phyloP scores from a whole-genome alignment of 2,113 vertebrate genomes.

The Acanthisitta chloris region DNA sequence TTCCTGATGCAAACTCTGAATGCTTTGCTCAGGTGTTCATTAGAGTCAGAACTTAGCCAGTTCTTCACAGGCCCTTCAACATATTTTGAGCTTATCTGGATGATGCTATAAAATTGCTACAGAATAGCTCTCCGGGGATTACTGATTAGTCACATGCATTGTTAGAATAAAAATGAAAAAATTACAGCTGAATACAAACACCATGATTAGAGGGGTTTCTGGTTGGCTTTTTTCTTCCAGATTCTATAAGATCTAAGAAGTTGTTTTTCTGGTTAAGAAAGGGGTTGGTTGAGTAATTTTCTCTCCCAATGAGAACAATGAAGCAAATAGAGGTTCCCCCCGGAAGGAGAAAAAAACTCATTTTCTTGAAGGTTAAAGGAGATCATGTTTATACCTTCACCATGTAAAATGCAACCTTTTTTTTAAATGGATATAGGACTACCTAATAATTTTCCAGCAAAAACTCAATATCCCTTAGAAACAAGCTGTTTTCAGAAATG shows the following conservation, averaged over 20 bases:
- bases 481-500: neutral
- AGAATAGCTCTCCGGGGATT: neutral
- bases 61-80: neutral
- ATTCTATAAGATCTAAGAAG: neutral
- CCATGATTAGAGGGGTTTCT: neutral
- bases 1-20: neutral
- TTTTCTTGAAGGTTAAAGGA: neutral
- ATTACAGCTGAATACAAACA: neutral
- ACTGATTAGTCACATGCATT: neutral
- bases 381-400: neutral
- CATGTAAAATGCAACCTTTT: accelerated
- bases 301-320: neutral
- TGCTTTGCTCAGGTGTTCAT: neutral
- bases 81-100: neutral
- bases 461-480: neutral
- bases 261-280: neutral
- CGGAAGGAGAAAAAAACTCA: neutral
- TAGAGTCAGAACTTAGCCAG: neutral
- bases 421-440: neutral
- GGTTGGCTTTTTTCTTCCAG: neutral
- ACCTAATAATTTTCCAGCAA: neutral
- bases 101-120: neutral
- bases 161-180: neutral
- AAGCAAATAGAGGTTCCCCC: neutral
- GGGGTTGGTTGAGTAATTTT: neutral